Conservation (phyloP, 2,888 invertebrate species). For the Epistrophe grossulariae region DNA sequence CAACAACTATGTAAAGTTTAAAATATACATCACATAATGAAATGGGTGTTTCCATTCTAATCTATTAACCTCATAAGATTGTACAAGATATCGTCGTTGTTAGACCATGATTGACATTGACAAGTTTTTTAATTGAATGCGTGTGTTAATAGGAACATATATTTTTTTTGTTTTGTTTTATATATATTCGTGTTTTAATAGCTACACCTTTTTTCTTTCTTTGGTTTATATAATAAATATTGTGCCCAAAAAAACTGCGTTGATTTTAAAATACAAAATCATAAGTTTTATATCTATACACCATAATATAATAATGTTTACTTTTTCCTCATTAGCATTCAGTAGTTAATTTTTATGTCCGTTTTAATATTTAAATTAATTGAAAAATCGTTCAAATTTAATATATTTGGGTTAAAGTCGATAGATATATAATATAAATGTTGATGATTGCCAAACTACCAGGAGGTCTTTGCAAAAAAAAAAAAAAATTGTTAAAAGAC, state of each 20-base stretch:
- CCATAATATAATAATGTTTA: background rate
- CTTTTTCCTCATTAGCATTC: constrained; percentile 26
- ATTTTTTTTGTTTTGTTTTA: background rate
- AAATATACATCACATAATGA: background rate
- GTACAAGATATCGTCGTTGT: background rate
- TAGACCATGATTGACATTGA: constrained; percentile 28
- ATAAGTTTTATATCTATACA: too few relatives aligned
- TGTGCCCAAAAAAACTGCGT: background rate
- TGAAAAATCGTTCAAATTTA: constrained; percentile 1
- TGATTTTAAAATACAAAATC: background rate
- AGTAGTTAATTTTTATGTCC: background rate
- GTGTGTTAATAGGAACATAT: background rate
- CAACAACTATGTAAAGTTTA: constrained; percentile 5
- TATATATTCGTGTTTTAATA: background rate
- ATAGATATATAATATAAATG: background rate
- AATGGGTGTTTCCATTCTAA: constrained; percentile 33
- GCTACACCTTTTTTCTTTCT: too few relatives aligned
- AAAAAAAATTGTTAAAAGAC: constrained; percentile 5
- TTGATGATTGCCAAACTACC: background rate
- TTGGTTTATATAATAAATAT: too few relatives aligned
- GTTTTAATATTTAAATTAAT: constrained; percentile 20
- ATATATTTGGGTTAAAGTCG: background rate
- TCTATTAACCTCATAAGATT: constrained; percentile 9
- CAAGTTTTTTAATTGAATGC: constrained; percentile 25
- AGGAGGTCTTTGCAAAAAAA: constrained; percentile 7